phyloP scores from a whole-genome alignment of 2,888 invertebrate genomes.

The Fragum whitleyi region DNA sequence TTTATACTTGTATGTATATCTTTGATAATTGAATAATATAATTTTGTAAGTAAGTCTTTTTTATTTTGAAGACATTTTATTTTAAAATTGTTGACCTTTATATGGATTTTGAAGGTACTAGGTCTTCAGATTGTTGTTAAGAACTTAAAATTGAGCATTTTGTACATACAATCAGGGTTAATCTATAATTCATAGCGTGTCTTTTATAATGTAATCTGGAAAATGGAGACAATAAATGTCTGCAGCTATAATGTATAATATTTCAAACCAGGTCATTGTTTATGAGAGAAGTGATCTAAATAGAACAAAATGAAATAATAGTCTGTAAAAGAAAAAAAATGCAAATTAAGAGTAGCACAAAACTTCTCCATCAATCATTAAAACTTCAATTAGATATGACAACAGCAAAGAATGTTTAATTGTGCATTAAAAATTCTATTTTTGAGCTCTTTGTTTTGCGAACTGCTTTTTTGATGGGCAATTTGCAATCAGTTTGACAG shows the following conservation, averaged over 20 bases:
- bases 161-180: neutral
- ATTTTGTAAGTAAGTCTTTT: no score
- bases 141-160: neutral
- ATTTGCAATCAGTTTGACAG: constrained; percentile 14
- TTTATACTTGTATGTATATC: no score
- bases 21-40: no score
- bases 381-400: constrained; percentile 11
- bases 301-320: neutral
- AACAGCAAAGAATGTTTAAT: constrained; percentile 15
- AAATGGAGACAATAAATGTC: no score
- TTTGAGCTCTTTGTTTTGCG: neutral
- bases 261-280: neutral
- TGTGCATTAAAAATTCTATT: constrained; percentile 23
- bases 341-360: constrained; percentile 4
- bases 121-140: no score
- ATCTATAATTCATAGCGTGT: neutral
- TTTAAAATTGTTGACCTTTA: no score
- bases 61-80: no score
- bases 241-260: neutral
- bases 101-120: no score
- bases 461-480: constrained; percentile 2
- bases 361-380: constrained; percentile 7
- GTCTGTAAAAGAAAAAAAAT: neutral
- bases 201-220: neutral
- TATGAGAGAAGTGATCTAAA: neutral